Percentiles rank a stretch among this genome's conserved stretches.
phyloP scores from a whole-genome alignment of 2,797 vertebrate genomes.

The Peromyscus attwateri region DNA sequence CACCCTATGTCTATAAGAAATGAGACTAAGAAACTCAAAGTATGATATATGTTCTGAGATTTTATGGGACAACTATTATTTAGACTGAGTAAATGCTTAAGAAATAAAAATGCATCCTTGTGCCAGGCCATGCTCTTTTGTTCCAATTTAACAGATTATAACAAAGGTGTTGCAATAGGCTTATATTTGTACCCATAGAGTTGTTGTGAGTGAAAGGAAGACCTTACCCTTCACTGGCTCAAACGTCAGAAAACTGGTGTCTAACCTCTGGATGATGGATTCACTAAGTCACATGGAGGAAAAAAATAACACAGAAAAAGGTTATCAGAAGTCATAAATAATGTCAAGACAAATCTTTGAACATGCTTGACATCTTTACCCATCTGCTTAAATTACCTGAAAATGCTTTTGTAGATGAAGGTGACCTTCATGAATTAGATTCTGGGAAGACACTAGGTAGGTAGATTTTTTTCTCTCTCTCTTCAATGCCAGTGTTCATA shows the following conservation, averaged over 20 bases:
- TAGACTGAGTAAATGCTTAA: constrained; percentile 4
- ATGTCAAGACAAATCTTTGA: constrained; percentile 74
- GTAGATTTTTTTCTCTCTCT: constrained; percentile 24
- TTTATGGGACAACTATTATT: constrained; percentile 29
- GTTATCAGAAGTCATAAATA: constrained; percentile 69
- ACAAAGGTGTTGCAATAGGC: not conserved
- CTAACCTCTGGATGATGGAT: constrained; percentile 47
- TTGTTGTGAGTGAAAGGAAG: constrained; percentile 5
- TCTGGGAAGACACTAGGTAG: constrained; percentile 1
- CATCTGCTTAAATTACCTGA: constrained; percentile 71
- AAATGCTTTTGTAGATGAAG: constrained; percentile 67
- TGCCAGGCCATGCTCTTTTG: not conserved
- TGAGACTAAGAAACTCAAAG: constrained; percentile 29
- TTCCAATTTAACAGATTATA: constrained; percentile 16
- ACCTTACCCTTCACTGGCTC: constrained; percentile 15
- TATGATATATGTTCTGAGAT: constrained; percentile 46
- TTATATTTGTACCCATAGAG: constrained; percentile 50
- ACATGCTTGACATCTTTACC: constrained; percentile 60
- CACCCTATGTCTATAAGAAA: not conserved
- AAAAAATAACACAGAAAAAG: constrained; percentile 56
- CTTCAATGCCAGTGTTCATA: constrained; percentile 44
- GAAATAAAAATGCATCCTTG: constrained; percentile 47
- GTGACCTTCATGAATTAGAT: constrained; percentile 67
- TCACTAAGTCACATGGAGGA: constrained; percentile 46
- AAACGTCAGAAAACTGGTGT: constrained; percentile 58